phyloP scores from a whole-genome alignment of 2,797 vertebrate genomes.

The Nothura maculosa region DNA sequence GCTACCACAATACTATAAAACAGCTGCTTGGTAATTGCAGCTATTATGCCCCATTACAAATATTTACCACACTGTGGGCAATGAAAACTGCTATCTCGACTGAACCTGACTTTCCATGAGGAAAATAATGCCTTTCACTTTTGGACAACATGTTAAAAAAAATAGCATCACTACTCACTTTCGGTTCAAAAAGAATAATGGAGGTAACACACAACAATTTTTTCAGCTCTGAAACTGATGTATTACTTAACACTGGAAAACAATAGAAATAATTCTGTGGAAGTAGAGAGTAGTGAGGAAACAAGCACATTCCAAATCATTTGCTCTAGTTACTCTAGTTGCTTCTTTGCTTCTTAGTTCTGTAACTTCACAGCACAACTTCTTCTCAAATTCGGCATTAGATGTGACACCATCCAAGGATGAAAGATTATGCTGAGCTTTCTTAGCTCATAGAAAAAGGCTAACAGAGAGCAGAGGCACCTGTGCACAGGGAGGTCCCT shows the following conservation, averaged over 20 bases:
- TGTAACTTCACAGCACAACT: background rate
- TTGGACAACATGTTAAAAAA: background rate
- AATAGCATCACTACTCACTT: background rate
- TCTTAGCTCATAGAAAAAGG: background rate
- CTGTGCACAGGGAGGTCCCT: background rate
- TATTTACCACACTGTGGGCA: constrained; percentile 17
- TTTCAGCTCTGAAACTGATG: background rate
- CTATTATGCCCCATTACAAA: background rate
- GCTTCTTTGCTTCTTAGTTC: background rate
- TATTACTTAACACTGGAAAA: background rate
- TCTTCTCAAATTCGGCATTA: background rate
- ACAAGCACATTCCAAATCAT: background rate
- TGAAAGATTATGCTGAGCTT: background rate
- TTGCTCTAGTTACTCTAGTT: background rate
- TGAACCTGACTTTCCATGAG: background rate
- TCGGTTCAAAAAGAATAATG: background rate
- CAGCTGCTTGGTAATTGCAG: background rate
- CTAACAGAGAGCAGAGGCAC: accelerated
- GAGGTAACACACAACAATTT: background rate
- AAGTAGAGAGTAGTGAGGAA: background rate
- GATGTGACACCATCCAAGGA: background rate
- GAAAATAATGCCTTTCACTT: constrained; percentile 15
- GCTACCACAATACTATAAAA: constrained; percentile 16
- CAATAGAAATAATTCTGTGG: background rate
- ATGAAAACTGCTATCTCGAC: constrained; percentile 12